Conservation (phyloP, 2,113 vertebrate genomes). For the Callocephalon fimbriatum region DNA sequence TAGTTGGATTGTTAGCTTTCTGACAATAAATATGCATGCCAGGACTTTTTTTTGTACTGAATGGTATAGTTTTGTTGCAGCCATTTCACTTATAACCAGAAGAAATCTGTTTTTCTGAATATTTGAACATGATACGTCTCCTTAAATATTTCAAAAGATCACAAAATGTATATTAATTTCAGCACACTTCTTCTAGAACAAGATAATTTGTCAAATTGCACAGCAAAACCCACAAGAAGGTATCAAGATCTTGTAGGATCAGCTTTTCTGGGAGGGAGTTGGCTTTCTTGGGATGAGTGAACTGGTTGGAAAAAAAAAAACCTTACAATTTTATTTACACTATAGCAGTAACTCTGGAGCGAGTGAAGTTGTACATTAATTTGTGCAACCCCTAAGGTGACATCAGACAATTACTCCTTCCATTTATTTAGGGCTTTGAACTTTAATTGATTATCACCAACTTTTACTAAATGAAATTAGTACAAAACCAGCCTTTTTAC, state of each 20-base stretch:
- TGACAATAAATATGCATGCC: not conserved
- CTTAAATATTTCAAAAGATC: not conserved
- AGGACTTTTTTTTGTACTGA: not conserved
- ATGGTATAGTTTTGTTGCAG: not conserved
- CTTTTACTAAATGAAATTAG: not conserved
- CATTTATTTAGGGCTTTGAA: not conserved
- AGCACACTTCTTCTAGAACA: not conserved
- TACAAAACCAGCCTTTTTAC: not conserved
- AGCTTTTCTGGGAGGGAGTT: not conserved
- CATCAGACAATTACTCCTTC: not conserved
- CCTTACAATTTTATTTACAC: not conserved
- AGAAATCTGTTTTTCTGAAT: rapidly evolving
- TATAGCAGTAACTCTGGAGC: not conserved
- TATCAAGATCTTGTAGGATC: not conserved
- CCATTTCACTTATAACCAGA: not conserved
- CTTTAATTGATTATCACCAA: not conserved
- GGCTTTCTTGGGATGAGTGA: not conserved
- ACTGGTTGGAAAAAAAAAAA: not conserved
- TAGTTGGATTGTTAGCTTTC: not conserved
- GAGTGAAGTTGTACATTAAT: not conserved
- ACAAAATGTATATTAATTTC: not conserved
- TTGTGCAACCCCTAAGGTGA: not conserved
- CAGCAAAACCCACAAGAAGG: not conserved
- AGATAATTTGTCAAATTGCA: not conserved
- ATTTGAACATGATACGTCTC: not conserved